Conservation (phyloP, 2,888 invertebrate species). For the Plutella xylostella region DNA sequence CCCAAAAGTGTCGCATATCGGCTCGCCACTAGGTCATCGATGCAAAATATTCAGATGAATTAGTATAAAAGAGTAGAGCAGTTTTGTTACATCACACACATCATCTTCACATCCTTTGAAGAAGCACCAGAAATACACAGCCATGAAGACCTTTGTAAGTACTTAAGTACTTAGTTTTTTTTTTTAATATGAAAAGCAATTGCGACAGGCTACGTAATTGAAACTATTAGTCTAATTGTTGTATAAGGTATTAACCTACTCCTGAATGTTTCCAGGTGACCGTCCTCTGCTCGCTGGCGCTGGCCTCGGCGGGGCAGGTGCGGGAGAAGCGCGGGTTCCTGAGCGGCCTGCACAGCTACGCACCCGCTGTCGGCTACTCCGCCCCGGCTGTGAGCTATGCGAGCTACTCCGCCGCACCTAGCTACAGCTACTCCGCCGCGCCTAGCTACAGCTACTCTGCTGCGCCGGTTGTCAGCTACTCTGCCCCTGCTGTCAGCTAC, state of each 20-base stretch:
- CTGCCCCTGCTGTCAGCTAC: conserved; percentile 10
- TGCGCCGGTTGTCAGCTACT: conserved; percentile 15
- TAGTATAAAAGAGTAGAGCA: too few relatives aligned
- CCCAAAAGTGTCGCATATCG: too few relatives aligned
- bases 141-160: too few relatives aligned
- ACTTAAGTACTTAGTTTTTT: too few relatives aligned
- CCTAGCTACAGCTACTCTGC: neutral
- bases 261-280: conserved; percentile 13
- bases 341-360: conserved; percentile 18
- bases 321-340: conserved; percentile 34
- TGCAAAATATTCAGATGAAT: too few relatives aligned
- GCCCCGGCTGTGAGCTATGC: too few relatives aligned
- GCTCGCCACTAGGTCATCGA: too few relatives aligned
- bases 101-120: too few relatives aligned
- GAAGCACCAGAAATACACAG: too few relatives aligned
- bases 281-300: conserved; percentile 23
- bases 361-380: conserved; percentile 11
- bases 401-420: conserved; percentile 5
- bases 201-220: too few relatives aligned
- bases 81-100: too few relatives aligned
- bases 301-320: conserved; percentile 23
- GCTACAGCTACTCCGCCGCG: neutral
- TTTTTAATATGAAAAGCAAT: too few relatives aligned
- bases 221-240: neutral
- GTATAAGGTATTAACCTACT: neutral